phyloP scores from a whole-genome alignment of 2,888 invertebrate species.

The Monoplex corrugatus region DNA sequence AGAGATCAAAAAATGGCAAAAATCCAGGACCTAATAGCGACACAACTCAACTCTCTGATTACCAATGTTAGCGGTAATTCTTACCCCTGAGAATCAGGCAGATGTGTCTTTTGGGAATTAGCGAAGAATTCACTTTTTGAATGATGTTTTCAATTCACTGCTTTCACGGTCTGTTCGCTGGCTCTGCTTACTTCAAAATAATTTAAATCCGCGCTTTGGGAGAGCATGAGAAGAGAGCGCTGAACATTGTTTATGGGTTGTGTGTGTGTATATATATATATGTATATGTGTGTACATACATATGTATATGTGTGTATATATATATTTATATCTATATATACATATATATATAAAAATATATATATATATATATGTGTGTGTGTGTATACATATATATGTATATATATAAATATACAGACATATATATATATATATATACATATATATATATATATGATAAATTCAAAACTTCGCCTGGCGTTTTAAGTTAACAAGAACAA shows the following conservation, averaged over 20 bases:
- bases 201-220: not conserved
- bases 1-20: too few species aligned
- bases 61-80: not conserved
- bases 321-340: not conserved
- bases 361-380: not conserved
- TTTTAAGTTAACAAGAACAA: too few species aligned
- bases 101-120: not conserved
- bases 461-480: too few species aligned
- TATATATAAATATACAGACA: too few species aligned
- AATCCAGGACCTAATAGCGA: too few species aligned
- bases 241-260: not conserved
- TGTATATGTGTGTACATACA: slow-evolving; percentile 44
- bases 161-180: not conserved
- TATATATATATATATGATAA: too few species aligned
- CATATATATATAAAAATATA: not conserved
- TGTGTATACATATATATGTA: not conserved
- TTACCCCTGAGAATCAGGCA: not conserved
- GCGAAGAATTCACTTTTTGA: not conserved
- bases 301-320: slow-evolving; percentile 45
- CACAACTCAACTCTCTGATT: too few species aligned
- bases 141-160: not conserved
- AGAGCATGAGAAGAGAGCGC: not conserved
- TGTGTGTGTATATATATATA: slow-evolving; percentile 29
- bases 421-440: too few species aligned
- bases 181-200: not conserved